Evolutionary conservation across 2,113 vertebrate genomes (phyloP).

Genomic region (Nothocercus nigrocapillus): DNA sequence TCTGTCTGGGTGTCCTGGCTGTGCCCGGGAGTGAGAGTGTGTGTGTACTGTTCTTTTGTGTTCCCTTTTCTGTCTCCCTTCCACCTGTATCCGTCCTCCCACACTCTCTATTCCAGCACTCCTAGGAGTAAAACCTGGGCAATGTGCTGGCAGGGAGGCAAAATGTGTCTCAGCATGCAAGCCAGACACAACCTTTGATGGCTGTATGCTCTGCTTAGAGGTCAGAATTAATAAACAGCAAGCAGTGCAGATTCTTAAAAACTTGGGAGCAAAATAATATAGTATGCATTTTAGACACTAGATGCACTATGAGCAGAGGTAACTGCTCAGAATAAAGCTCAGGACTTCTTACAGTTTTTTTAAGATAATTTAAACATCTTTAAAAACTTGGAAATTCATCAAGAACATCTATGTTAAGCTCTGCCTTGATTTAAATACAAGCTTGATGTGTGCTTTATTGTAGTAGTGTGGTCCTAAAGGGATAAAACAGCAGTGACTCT

Average conservation of each 20-base stretch:
- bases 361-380: not conserved
- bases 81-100: not conserved
- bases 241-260: not conserved
- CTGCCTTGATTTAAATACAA: not conserved
- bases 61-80: not conserved
- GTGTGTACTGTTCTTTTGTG: not conserved
- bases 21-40: fast-evolving
- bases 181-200: not conserved
- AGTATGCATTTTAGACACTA: not conserved
- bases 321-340: not conserved
- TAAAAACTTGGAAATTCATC: not conserved
- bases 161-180: not conserved
- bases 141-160: not conserved
- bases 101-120: not conserved
- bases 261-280: not conserved
- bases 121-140: not conserved
- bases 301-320: not conserved
- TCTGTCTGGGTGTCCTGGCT: not conserved
- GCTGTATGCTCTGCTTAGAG: not conserved
- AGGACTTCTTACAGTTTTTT: not conserved
- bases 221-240: not conserved
- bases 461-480: not conserved
- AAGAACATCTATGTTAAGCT: not conserved
- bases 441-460: not conserved
- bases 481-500: not conserved